phyloP scores from a whole-genome alignment of 2,797 vertebrate species.

The Muscicapa comitata region DNA sequence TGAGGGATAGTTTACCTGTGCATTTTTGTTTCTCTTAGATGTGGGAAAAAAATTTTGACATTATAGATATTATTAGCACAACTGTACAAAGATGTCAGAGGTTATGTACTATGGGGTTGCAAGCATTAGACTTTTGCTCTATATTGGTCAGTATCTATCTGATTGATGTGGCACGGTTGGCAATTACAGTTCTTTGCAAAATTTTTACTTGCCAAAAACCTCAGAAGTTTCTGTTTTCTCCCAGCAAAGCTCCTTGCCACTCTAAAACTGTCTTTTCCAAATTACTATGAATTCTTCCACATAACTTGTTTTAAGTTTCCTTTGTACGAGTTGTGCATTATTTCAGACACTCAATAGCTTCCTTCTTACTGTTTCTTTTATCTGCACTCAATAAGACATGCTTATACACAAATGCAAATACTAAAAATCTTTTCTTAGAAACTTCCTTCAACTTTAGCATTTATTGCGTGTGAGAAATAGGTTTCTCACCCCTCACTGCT shows the following conservation, averaged over 20 bases:
- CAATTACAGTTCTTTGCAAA: neutral
- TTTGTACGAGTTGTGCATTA: neutral
- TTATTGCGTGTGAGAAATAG: neutral
- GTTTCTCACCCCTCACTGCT: neutral
- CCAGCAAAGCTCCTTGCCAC: neutral
- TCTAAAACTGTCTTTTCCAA: neutral
- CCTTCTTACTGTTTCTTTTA: neutral
- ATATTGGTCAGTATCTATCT: neutral
- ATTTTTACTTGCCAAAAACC: neutral
- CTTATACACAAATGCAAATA: neutral
- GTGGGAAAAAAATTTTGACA: neutral
- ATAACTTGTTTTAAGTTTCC: neutral
- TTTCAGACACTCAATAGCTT: neutral
- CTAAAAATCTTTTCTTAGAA: neutral
- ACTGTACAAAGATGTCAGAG: neutral
- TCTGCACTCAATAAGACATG: neutral
- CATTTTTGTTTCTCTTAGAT: neutral
- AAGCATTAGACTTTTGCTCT: neutral
- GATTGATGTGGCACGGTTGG: neutral
- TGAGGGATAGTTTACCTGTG: neutral
- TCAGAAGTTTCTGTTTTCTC: neutral
- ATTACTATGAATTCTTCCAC: neutral
- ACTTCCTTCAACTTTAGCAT: neutral
- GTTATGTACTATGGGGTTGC: neutral
- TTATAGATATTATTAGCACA: neutral